Base-by-base conservation (phyloP, 1,140 invertebrate species). In the Mizuhopecten yessoensis region DNA sequence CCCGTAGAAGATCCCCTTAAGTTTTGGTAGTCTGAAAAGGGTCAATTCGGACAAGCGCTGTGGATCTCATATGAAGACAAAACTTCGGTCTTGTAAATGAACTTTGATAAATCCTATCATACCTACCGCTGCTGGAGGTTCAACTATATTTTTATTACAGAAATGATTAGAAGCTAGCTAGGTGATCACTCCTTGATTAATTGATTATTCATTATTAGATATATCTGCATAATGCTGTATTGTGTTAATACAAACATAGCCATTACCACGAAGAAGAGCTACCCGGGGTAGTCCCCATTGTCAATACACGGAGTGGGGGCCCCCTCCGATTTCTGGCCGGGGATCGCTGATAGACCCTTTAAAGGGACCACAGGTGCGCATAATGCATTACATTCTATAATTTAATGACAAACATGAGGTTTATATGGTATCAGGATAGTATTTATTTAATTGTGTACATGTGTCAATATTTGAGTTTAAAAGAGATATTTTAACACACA, bases 391-490 rank as follows among this genome's bases (percentile, higher is more conserved):
- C 57, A n/a, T 75, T 29, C 5, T n/a, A 0, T 75, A 75, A 75
- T 75, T 75, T 75, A 75, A 75, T 75, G 57, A 75, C 57, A 75
- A 75, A 75, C 5, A 29, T n/a, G 5, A 75, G 57, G 15, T 75
- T 75, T 75, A 29, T 29, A 29, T 75, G 9, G 57, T 75, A 75
- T 75, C 57, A 17, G 23, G 5, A 29, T 75, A n/a, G 29, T 75
- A 75, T 75, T n/a, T n/a, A n/a, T n/a, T 75, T 75, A 75, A 75
- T 75, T 75, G 57, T 75, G 57, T n/a, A n/a, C 57, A 29, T 75
- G 57, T 75, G 57, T 75, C 57, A 75, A 75, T 75, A 75, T 75
- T 75, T 9, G 57, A n/a, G 57, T 75, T 75, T 75, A 29, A 75
- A 9, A 7, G 57, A 29, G 9, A 57, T 57, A 39, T 39, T 39